phyloP scores from a whole-genome alignment of 2,888 invertebrate species.

The Heterodera filipjevi region DNA sequence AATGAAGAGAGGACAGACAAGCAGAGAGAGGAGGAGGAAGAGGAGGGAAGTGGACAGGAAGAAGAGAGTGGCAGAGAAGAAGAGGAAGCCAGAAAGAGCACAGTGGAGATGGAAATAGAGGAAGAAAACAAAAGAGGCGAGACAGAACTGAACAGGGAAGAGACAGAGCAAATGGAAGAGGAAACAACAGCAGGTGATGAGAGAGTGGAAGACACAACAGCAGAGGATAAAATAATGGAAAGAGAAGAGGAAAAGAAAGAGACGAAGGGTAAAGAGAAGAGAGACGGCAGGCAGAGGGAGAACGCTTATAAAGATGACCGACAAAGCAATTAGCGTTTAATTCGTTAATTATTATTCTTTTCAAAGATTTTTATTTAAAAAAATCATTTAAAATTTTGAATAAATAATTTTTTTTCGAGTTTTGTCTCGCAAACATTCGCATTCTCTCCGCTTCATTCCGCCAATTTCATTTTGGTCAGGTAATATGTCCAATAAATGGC shows the following conservation, averaged over 20 bases:
- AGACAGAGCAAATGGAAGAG: background rate
- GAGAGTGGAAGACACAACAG: background rate
- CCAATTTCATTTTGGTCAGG: conserved; percentile 33
- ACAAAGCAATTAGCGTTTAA: no score
- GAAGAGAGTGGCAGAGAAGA: background rate
- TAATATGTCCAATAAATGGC: conserved; percentile 57
- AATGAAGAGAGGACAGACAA: background rate
- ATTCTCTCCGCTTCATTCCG: background rate
- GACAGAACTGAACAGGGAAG: background rate
- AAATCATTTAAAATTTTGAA: no score
- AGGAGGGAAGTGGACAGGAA: conserved; percentile 10
- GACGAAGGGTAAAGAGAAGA: background rate
- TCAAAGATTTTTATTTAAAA: no score
- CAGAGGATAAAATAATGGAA: background rate
- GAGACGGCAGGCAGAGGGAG: background rate
- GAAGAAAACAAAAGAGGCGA: background rate
- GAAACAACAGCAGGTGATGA: background rate
- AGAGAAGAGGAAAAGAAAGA: background rate
- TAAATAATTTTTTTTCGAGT: background rate
- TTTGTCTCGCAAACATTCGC: background rate
- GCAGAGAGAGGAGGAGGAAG: background rate
- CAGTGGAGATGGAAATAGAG: background rate
- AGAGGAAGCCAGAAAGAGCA: background rate
- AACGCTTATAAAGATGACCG: no score
- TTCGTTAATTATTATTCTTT: no score